These are phyloP conservation scores for Catharus bicknelli DNA, from an alignment of 2,113 vertebrate species.

Conservation along the genomic window DNA sequence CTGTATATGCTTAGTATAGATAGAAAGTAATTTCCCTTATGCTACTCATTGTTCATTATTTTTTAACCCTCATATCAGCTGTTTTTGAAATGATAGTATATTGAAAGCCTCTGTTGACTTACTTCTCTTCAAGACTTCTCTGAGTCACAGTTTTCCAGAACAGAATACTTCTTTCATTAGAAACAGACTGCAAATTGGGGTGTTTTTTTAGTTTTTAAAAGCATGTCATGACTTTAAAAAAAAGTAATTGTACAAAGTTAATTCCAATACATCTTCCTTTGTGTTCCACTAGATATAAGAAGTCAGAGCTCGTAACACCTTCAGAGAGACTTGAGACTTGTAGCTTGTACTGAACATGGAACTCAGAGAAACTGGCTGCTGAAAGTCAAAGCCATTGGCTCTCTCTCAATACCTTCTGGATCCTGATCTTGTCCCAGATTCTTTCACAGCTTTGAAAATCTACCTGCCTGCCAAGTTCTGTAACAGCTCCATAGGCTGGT, in stretches of 20 bases:
- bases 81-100: not conserved
- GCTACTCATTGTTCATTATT: not conserved
- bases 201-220: not conserved
- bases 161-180: not conserved
- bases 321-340: not conserved
- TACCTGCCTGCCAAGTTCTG: not conserved
- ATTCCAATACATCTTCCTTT: not conserved
- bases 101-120: not conserved
- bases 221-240: not conserved
- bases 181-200: not conserved
- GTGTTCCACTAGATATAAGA: not conserved
- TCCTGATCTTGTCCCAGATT: not conserved
- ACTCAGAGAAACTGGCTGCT: not conserved
- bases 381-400: not conserved
- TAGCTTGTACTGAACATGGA: accelerated
- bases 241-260: not conserved
- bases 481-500: not conserved
- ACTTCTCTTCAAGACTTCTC: not conserved
- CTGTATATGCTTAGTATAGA: not conserved
- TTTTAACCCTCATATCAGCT: not conserved
- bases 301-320: not conserved
- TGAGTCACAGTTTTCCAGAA: not conserved
- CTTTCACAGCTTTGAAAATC: not conserved
- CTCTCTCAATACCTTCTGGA: not conserved
- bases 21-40: not conserved